A percentile compares a stretch with the other conserved stretches of the same genome.
Conservation (phyloP, 2,113 vertebrate species). For the Pungitius pungitius region DNA sequence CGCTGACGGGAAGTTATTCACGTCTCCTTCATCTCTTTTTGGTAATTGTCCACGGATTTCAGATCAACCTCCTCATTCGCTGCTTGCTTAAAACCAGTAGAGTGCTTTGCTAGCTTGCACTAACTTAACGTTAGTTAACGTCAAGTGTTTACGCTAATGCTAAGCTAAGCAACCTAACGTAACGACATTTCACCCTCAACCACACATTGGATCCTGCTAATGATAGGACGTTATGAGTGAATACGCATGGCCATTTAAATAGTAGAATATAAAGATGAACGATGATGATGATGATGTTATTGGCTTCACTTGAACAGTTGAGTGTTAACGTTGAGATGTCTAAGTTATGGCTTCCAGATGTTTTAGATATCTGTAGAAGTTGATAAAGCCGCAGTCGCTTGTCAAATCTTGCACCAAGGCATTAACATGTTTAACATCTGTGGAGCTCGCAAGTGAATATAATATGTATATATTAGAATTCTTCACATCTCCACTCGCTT, state of each 20-base stretch:
- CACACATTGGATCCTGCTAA: neutral
- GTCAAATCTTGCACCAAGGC: neutral
- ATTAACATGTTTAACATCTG: neutral
- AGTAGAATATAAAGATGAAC: neutral
- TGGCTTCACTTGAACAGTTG: neutral
- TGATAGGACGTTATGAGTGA: neutral
- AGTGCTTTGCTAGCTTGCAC: neutral
- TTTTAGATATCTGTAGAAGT: too few species aligned
- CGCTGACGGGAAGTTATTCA: neutral
- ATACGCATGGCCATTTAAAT: neutral
- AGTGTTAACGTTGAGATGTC: too few species aligned
- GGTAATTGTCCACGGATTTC: neutral
- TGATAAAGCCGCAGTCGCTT: neutral
- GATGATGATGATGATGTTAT: too few species aligned
- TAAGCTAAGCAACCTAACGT: slow-evolving; percentile 5
- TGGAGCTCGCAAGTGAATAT: neutral
- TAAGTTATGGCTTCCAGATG: too few species aligned
- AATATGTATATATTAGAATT: neutral
- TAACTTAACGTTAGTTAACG: slow-evolving; percentile 12
- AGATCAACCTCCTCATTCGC: neutral
- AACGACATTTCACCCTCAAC: slow-evolving; percentile 37
- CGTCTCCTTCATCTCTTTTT: neutral
- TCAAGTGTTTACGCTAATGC: slow-evolving; percentile 9
- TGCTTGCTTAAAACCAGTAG: neutral
- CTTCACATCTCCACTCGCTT: neutral